phyloP scores from a whole-genome alignment of 2,113 vertebrate species.

The Sebastes fasciatus region DNA sequence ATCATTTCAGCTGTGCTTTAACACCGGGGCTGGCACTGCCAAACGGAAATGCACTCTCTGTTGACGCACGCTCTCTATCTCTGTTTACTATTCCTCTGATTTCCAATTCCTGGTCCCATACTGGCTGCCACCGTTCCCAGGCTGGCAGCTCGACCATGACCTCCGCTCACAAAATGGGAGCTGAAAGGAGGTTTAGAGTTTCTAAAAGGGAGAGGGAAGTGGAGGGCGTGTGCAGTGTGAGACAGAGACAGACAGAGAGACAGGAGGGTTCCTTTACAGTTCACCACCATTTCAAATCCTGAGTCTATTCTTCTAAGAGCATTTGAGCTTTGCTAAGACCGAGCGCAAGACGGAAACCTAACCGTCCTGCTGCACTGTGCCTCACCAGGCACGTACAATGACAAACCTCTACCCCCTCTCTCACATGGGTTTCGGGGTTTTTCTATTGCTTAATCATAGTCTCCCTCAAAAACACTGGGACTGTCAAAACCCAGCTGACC shows the following conservation, averaged over 20 bases:
- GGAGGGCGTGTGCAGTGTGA: slow-evolving; percentile 7
- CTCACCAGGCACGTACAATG: slow-evolving; percentile 43
- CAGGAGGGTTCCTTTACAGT: slow-evolving; percentile 37
- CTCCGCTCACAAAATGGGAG: slow-evolving; percentile 45
- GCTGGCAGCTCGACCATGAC: slow-evolving; percentile 61
- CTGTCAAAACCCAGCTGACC: slow-evolving; percentile 10
- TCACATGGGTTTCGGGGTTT: slow-evolving; percentile 13
- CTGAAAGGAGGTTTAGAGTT: slow-evolving; percentile 64
- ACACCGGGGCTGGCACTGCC: slow-evolving; percentile 4
- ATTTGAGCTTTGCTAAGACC: slow-evolving; percentile 42
- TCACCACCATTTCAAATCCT: slow-evolving; percentile 39
- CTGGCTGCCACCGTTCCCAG: slow-evolving; percentile 59
- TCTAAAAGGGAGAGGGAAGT: slow-evolving; percentile 36
- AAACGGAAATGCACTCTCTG: slow-evolving; percentile 32
- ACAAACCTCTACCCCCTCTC: slow-evolving; percentile 22
- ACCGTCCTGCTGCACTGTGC: slow-evolving; percentile 38
- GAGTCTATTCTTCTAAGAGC: slow-evolving; percentile 42
- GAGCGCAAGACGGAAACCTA: slow-evolving; percentile 52
- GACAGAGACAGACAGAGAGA: slow-evolving; percentile 23
- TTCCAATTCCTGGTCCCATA: slow-evolving; percentile 29
- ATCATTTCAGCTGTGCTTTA: slow-evolving; percentile 50
- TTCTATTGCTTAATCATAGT: slow-evolving; percentile 16
- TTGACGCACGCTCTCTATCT: slow-evolving; percentile 50
- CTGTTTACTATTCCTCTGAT: slow-evolving; percentile 53
- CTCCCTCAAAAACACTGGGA: slow-evolving; percentile 22